These are phyloP conservation scores for Sphinx pinastri DNA, from an alignment of 2,888 invertebrate genomes.

Conservation along the genomic window DNA sequence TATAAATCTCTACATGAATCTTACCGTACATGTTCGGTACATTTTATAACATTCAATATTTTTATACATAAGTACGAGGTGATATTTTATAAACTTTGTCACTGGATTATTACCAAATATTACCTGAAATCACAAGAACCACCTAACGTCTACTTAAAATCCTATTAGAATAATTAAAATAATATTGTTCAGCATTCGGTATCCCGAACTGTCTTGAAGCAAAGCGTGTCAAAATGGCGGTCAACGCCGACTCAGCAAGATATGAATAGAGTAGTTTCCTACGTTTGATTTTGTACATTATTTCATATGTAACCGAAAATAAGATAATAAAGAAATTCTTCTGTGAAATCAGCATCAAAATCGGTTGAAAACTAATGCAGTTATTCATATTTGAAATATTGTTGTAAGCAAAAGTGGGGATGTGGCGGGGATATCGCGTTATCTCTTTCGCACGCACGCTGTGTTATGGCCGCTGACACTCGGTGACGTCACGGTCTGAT, in stretches of 20 bases:
- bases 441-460: too few species aligned
- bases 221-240: background rate
- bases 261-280: background rate
- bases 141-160: background rate
- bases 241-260: background rate
- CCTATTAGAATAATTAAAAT: background rate
- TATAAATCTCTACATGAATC: background rate
- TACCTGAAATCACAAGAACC: background rate
- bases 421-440: too few species aligned
- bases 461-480: too few species aligned
- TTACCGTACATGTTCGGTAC: too few species aligned
- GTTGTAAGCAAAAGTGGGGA: too few species aligned
- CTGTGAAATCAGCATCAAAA: too few species aligned
- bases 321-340: too few species aligned
- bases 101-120: constrained; percentile 5
- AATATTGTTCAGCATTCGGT: background rate
- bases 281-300: too few species aligned
- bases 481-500: too few species aligned
- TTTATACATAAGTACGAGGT: constrained; percentile 6
- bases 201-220: background rate
- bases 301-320: too few species aligned
- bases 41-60: background rate
- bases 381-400: too few species aligned
- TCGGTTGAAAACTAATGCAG: too few species aligned
- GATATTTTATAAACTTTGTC: background rate